Evolutionary conservation across 2,888 invertebrate genomes (phyloP).

Genomic region (Macrosoma leucophasiata): DNA sequence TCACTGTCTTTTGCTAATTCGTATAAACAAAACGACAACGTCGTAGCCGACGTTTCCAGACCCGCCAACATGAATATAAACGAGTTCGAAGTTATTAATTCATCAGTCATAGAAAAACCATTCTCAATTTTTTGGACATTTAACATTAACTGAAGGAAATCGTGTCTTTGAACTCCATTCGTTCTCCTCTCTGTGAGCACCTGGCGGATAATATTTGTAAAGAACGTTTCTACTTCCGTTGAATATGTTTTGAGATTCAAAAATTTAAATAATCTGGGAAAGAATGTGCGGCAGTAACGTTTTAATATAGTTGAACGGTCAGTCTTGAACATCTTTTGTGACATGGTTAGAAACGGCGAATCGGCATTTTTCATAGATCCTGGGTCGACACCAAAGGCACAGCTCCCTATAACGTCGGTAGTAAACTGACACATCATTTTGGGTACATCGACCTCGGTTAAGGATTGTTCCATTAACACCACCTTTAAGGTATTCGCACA

Average conservation of each 20-base stretch:
- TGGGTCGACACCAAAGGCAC: slow-evolving; percentile 65
- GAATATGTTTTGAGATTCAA: slow-evolving; percentile 62
- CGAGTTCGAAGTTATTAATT: slow-evolving; percentile 66
- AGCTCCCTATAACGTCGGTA: slow-evolving; percentile 66
- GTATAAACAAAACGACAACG: slow-evolving; percentile 63
- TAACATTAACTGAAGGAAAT: slow-evolving; percentile 67
- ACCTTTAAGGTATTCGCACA: slow-evolving; percentile 52
- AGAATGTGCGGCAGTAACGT: slow-evolving; percentile 61
- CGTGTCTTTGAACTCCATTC: slow-evolving; percentile 47
- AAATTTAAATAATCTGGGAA: slow-evolving; percentile 57
- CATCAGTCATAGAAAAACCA: slow-evolving; percentile 59
- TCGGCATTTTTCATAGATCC: slow-evolving; percentile 52
- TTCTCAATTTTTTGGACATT: slow-evolving; percentile 56
- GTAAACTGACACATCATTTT: slow-evolving; percentile 58
- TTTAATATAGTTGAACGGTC: slow-evolving; percentile 53
- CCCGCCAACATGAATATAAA: slow-evolving; percentile 72
- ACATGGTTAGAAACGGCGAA: slow-evolving; percentile 64
- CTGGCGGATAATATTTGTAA: slow-evolving; percentile 56
- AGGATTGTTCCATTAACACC: slow-evolving; percentile 37
- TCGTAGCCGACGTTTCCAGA: slow-evolving; percentile 61
- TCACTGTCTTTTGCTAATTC: slow-evolving; percentile 57
- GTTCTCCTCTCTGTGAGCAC: slow-evolving; percentile 54
- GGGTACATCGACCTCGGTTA: slow-evolving; percentile 51
- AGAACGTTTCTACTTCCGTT: slow-evolving; percentile 56
- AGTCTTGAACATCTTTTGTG: slow-evolving; percentile 62